Percentiles rank a stretch among this genome's conserved stretches.
These are phyloP conservation scores for Scaptomyza tumidula DNA, from an alignment of 2,888 invertebrate species.

Conservation along the genomic window DNA sequence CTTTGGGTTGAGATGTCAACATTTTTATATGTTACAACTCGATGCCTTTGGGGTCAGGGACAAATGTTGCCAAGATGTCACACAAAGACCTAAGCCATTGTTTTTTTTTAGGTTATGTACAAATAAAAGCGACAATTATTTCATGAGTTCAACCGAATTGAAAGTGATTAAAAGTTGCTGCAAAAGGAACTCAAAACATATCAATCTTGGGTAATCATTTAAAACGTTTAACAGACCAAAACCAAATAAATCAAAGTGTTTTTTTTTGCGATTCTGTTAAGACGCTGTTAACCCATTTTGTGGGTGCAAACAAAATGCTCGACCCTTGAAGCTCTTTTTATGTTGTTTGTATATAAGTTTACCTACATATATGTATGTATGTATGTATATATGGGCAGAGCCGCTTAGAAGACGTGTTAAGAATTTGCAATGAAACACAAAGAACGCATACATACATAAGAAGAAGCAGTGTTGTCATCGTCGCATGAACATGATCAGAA, in stretches of 20 bases:
- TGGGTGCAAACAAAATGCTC: neutral
- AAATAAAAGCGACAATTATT: constrained; percentile 14
- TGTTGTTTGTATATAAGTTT: neutral
- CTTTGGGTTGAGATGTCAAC: constrained; percentile 36
- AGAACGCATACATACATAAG: constrained; percentile 16
- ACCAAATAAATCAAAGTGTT: neutral
- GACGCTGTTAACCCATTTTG: constrained; percentile 29
- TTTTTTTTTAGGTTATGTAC: constrained; percentile 22
- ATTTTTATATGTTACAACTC: constrained; percentile 30
- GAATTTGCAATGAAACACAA: constrained; percentile 71
- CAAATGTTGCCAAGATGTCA: constrained; percentile 7
- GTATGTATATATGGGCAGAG: constrained; percentile 53
- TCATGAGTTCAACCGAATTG: constrained; percentile 11
- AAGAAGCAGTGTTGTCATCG: constrained; percentile 57
- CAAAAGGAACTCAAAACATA: neutral
- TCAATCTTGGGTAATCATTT: neutral
- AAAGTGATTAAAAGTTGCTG: neutral
- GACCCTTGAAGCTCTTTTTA: constrained; percentile 30
- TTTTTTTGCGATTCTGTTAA: neutral
- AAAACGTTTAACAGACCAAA: neutral
- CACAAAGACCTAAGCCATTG: neutral
- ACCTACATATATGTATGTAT: neutral
- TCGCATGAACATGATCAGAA: constrained; percentile 67
- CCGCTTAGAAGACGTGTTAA: constrained; percentile 66
- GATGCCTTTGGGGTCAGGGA: constrained; percentile 45